A percentile compares a stretch with the other conserved stretches of the same genome.
phyloP scores from a whole-genome alignment of 2,888 invertebrate species.

The Pherbina coryleti region DNA sequence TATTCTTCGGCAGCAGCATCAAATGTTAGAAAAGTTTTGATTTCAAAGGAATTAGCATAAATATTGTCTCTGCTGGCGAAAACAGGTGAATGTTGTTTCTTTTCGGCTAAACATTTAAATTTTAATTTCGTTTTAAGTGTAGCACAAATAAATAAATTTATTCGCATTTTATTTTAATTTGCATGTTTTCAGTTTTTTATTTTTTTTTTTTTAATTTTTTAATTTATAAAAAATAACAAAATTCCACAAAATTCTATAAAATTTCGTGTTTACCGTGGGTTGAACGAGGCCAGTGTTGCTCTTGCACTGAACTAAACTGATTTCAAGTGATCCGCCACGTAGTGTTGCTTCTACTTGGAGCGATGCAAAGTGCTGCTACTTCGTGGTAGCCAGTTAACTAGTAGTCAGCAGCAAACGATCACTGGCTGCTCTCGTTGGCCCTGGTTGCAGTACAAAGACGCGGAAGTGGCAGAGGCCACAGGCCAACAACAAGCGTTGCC shows the following conservation, averaged over 20 bases:
- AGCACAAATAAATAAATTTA: background rate
- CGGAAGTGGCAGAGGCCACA: no score
- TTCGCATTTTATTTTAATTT: background rate
- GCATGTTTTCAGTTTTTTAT: background rate
- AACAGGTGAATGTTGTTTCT: conserved; percentile 10
- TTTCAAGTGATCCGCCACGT: background rate
- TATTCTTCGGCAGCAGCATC: background rate
- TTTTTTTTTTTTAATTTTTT: background rate
- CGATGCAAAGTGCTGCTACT: background rate
- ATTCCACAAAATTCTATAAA: background rate
- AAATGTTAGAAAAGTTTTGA: background rate
- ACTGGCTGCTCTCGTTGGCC: background rate
- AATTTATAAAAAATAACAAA: background rate
- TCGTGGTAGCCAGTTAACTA: background rate
- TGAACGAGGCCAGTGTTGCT: background rate
- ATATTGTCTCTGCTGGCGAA: conserved; percentile 6
- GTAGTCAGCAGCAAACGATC: background rate
- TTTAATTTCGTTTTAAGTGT: background rate
- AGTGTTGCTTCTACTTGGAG: background rate
- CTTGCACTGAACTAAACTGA: conserved; percentile 6
- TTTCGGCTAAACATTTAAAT: background rate
- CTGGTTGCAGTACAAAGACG: no score
- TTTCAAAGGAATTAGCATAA: conserved; percentile 4
- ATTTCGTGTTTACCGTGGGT: background rate
- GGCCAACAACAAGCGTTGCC: no score